Conservation (phyloP, 1,140 invertebrate species). For the Globodera ellingtonae region DNA sequence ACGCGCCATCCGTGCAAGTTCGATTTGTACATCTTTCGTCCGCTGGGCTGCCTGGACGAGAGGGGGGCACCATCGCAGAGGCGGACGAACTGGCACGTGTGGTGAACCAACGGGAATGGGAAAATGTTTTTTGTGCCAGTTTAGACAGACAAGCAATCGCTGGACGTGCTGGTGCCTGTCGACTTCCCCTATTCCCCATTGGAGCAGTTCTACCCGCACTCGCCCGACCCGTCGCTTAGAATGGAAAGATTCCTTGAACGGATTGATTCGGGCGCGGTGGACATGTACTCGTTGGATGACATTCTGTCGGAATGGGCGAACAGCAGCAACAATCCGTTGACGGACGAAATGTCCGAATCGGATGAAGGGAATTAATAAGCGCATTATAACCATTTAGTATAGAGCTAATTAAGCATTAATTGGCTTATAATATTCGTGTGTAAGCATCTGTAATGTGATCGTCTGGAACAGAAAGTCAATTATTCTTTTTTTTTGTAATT, state of each 20-base stretch:
- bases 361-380: too few relatives aligned
- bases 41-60: too few relatives aligned
- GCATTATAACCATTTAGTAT: too few relatives aligned
- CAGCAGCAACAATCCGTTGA: neutral
- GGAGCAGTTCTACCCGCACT: neutral
- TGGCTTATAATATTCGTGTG: too few relatives aligned
- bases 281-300: conserved; percentile 15
- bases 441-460: too few relatives aligned
- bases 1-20: conserved; percentile 1
- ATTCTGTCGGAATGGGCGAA: conserved; percentile 9
- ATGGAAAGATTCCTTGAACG: conserved; percentile 13
- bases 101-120: neutral
- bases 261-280: conserved; percentile 14
- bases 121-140: neutral
- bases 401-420: too few relatives aligned
- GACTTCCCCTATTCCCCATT: conserved; percentile 6
- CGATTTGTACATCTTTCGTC: neutral
- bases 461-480: too few relatives aligned
- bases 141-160: neutral
- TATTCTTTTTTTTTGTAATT: too few relatives aligned
- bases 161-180: conserved; percentile 7
- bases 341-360: too few relatives aligned
- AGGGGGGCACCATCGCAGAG: neutral
- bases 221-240: neutral
- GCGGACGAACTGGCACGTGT: too few relatives aligned